phyloP scores from a whole-genome alignment of 2,888 invertebrate species.

The Hypselothyrea guttata region DNA sequence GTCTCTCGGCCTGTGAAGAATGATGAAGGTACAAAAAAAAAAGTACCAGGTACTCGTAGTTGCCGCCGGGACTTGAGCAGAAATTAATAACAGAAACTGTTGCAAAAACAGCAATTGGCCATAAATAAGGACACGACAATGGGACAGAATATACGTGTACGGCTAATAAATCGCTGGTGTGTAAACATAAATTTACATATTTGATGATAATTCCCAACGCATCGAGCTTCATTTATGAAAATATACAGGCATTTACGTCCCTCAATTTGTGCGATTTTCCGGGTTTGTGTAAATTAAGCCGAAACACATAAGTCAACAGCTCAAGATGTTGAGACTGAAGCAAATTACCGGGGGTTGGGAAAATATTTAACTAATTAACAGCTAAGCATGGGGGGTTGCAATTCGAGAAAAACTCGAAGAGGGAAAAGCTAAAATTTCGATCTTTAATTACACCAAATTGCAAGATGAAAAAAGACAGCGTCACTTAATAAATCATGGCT shows the following conservation, averaged over 20 bases:
- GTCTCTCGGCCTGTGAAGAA: constrained; percentile 6
- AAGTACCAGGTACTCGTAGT: neutral
- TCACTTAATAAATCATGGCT: constrained; percentile 75
- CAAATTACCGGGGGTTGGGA: constrained; percentile 17
- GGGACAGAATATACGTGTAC: neutral
- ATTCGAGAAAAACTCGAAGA: neutral
- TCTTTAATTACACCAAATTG: constrained; percentile 34
- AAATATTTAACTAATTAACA: constrained; percentile 74
- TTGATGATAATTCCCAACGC: constrained; percentile 65
- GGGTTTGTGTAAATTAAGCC: constrained; percentile 32
- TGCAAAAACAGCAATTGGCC: constrained; percentile 38
- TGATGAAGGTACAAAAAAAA: neutral
- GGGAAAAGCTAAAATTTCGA: constrained; percentile 14
- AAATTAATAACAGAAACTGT: constrained; percentile 64
- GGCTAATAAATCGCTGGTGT: constrained; percentile 65
- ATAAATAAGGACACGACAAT: constrained; percentile 48
- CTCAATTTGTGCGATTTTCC: no score
- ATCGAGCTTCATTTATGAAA: neutral
- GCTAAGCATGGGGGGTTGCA: constrained; percentile 22
- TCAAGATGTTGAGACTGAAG: constrained; percentile 12
- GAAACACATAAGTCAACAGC: constrained; percentile 28
- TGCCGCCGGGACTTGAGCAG: constrained; percentile 31
- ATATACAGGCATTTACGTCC: neutral
- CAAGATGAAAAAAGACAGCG: constrained; percentile 39
- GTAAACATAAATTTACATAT: constrained; percentile 75